These are phyloP conservation scores for Sus cebifrons DNA, from an alignment of 2,797 vertebrate species.

Conservation along the genomic window DNA sequence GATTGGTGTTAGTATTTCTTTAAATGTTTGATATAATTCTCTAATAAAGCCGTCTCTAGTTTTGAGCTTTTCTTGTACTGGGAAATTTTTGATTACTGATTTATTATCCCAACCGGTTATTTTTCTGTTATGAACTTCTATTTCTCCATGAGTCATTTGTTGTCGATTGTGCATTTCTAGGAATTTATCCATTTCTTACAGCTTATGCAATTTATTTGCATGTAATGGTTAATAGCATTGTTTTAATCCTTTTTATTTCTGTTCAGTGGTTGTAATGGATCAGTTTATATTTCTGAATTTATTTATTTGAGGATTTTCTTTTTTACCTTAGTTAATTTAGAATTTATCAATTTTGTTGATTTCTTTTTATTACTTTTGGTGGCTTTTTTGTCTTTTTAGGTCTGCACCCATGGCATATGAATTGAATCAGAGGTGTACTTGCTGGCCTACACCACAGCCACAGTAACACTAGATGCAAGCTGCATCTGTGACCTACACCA, in stretches of 20 bases:
- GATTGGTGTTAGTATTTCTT: not conserved
- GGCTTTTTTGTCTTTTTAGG: not conserved
- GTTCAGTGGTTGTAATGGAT: not conserved
- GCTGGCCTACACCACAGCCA: no score
- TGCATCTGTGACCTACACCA: no score
- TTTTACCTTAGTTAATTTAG: not conserved
- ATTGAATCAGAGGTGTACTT: no score
- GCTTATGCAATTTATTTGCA: not conserved
- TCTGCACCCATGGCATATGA: no score
- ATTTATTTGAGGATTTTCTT: not conserved
- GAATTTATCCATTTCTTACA: not conserved
- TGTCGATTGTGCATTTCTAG: not conserved
- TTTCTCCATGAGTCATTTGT: not conserved
- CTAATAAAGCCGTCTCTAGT: not conserved
- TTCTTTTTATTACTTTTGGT: not conserved
- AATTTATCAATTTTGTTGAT: not conserved
- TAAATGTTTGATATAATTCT: not conserved
- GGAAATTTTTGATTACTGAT: not conserved
- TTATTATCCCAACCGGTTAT: not conserved
- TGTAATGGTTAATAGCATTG: not conserved
- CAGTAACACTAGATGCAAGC: no score
- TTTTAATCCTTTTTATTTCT: not conserved
- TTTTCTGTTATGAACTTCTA: not conserved
- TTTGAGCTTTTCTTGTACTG: not conserved
- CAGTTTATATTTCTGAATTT: not conserved